phyloP scores from a whole-genome alignment of 2,888 invertebrate species.

The Congeria kusceri region DNA sequence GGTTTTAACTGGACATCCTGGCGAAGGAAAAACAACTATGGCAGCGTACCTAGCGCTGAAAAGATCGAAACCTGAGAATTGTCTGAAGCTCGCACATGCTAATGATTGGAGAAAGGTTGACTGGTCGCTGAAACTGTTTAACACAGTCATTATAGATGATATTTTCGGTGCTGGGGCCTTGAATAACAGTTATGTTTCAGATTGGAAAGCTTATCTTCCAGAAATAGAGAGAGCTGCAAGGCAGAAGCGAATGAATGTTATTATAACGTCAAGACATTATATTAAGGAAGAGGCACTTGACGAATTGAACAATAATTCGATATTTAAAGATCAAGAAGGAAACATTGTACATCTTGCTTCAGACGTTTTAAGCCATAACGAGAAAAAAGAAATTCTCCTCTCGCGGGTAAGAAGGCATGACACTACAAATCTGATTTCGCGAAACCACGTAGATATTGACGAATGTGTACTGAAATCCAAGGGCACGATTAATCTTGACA shows the following conservation, averaged over 20 bases:
- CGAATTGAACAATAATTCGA: not conserved
- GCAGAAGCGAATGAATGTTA: slow-evolving; percentile 20
- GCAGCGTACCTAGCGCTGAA: slow-evolving; percentile 26
- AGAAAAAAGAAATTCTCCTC: slow-evolving; percentile 14
- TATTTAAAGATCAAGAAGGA: slow-evolving; percentile 11
- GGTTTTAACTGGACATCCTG: slow-evolving; percentile 45
- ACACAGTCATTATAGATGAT: slow-evolving; percentile 48
- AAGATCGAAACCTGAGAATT: slow-evolving; percentile 9
- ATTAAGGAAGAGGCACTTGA: slow-evolving; percentile 39
- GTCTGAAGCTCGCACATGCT: slow-evolving; percentile 31
- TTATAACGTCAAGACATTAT: slow-evolving; percentile 51
- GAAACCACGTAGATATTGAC: not conserved
- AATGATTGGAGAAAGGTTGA: slow-evolving; percentile 44
- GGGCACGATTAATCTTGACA: not conserved
- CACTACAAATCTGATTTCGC: not conserved
- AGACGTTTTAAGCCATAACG: slow-evolving; percentile 15
- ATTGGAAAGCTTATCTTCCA: slow-evolving; percentile 34
- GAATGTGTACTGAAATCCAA: not conserved
- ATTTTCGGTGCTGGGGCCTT: slow-evolving; percentile 52
- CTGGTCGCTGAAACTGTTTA: slow-evolving; percentile 27
- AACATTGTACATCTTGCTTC: slow-evolving; percentile 6
- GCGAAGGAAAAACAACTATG: slow-evolving; percentile 54
- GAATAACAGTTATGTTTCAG: slow-evolving; percentile 30
- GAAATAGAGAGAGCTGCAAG: slow-evolving; percentile 27
- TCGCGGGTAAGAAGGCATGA: not conserved